These are phyloP conservation scores for Cheilinus undulatus DNA, from an alignment of 2,113 vertebrate genomes.

Conservation along the genomic window DNA sequence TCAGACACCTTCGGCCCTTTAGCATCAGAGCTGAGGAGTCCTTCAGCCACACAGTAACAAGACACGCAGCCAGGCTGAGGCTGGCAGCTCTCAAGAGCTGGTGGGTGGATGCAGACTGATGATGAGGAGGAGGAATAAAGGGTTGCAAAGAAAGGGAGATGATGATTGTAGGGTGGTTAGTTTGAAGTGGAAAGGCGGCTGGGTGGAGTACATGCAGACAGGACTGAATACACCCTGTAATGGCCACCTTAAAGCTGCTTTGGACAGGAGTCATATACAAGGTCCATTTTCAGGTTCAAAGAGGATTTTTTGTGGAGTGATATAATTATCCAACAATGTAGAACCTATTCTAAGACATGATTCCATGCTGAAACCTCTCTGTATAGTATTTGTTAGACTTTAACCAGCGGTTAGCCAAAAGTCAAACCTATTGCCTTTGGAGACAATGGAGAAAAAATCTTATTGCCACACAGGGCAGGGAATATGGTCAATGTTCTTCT, in stretches of 20 bases:
- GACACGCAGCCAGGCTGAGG: neutral
- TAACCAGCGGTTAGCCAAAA: too few relatives aligned
- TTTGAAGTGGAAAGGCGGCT: conserved; percentile 37
- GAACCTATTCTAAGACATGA: neutral
- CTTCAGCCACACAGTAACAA: conserved; percentile 11
- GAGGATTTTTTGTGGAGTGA: neutral
- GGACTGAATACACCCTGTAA: neutral
- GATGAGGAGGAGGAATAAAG: conserved; percentile 37
- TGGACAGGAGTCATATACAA: neutral
- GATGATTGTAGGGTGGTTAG: conserved; percentile 42
- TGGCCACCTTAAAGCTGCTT: neutral
- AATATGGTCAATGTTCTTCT: too few relatives aligned
- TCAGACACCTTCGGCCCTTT: conserved; percentile 49
- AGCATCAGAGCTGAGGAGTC: conserved; percentile 29
- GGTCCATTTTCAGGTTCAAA: neutral
- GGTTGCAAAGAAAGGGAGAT: conserved; percentile 25
- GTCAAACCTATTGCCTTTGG: too few relatives aligned
- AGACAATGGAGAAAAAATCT: neutral
- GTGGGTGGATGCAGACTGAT: conserved; percentile 55
- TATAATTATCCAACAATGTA: neutral
- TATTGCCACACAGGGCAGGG: too few relatives aligned
- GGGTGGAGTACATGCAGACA: conserved; percentile 34
- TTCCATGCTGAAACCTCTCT: neutral
- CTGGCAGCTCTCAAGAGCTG: conserved; percentile 27
- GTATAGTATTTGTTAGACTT: too few relatives aligned